Base-by-base conservation (phyloP, 2,113 vertebrate species). In the Pagrus major region DNA sequence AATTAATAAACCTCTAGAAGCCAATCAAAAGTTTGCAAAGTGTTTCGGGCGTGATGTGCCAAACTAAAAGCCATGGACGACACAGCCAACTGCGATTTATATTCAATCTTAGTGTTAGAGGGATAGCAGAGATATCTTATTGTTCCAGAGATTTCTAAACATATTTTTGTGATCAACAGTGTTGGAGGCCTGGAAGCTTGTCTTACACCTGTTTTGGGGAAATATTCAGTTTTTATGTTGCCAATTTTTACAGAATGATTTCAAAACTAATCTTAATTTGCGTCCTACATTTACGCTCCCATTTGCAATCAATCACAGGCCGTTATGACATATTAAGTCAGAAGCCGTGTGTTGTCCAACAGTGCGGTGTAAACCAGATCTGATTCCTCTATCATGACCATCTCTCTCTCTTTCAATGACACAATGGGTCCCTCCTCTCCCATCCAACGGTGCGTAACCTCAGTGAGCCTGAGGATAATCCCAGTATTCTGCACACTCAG, bases 401-500 rank as follows among this genome's bases (percentile, higher is more conserved):
- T 29, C 33, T 75, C 49, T n/a, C 27, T n/a, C n/a, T 18, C 25
- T 42, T 52, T 49, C 41, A 63, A 61, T 80, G 68, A 78, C 65
- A 86, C 82, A 88, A 87, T 76, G 77, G 71, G 61, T 76, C 76
- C 77, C 74, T 72, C 90, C 78, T 64, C 78, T 44, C 75, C 70
- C 67, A 67, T 64, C 79, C 81, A 79, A 67, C 23, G 49, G 81
- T 84, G 81, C 47, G 67, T 91, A 92, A 86, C 88, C 86, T 90
- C 81, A 71, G 64, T 83, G 85, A 91, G 85, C 77, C 83, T 44
- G 44, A 18, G 75, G 91, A 94, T 96, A 93, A 96, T 95, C 94
- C 84, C 42, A 54, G 55, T 83, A 80, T 94, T 94, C 89, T 95
- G 93, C 92, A 94, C 87, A 94, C 91, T 93, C 88, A 88, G 92